Evolutionary conservation across 2,113 vertebrate genomes (phyloP), one percentile per base, ranked within the genome.

Genomic region (Hydropotes inermis): DNA sequence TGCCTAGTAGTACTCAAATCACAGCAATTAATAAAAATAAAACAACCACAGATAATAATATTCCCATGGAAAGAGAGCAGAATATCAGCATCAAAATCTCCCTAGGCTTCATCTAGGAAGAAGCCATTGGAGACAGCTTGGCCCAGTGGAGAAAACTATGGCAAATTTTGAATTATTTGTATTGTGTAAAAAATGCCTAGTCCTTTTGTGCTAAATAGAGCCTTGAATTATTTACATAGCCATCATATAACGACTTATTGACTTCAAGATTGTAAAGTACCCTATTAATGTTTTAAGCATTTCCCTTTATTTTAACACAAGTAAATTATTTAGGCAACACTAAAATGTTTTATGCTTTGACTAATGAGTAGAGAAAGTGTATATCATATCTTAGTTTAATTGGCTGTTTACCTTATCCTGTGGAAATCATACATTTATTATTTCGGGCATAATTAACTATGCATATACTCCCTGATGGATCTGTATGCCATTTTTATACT

Each of bases 301-400:
- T 98, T 98, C 95, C 88, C 98, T 99, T 99, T 98, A 99, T 99
- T 99, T 98, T 98, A 98, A 98, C 97, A 98, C 88, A 78, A 98
- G 98, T 99, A 98, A 99, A 99, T 99, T 98, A 99, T 99, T 99
- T 98, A 99, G 95, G 98, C 96, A 98, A 98, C 33, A 93, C 95
- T 98, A 97, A 99, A 98, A 98, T 98, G 97, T 86, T 98, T 99
- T 98, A 98, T 98, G 97, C 96, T 98, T 98, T 98, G 98, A 98
- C 98, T 99, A 98, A 98, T 98, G 98, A 98, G 98, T 96, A 97
- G 78, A 91, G 97, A 98, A 98, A 98, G 81, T 81, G 52, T 98
- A 91, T 76, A 54, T 97, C 98, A 95, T 98, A 82, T 98, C 97
- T 97, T 97, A 67, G 97, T 99, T 98, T 99, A 99, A 99, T 99